Evolutionary conservation across 2,113 vertebrate species (phyloP), one percentile per base, ranked within the genome.

Genomic region (Sporophila hypoxantha): DNA sequence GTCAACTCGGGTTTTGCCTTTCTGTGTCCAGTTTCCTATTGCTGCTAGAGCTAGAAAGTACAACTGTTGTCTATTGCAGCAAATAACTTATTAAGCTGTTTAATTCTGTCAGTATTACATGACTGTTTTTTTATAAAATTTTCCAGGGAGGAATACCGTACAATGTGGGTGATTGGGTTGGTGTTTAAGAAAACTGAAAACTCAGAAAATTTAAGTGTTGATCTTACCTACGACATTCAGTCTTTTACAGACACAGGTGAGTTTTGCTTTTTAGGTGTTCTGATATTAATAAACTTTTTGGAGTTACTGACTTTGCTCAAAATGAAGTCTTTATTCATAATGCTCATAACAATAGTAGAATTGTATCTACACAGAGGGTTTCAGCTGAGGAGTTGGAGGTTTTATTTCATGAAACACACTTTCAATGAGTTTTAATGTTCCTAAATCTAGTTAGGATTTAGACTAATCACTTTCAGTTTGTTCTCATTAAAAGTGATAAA

Each of bases 101-200:
- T 39, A 52, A 10, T 61, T 79, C 17, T 78, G 26, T 37, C 41
- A 89, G 25, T 68, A n/a, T 85, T 73, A 70, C 12, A 13, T 82
- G 26, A 73, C 25, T 73, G 3, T 55, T 77, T n/a, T n/a, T 42
- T 14, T 59, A 2, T 73, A n/a, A 76, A 20, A n/a, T 93, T 93
- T 96, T 96, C 4, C 94, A 98, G 98, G 95, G 97, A 98, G 91
- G 97, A 98, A 90, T 98, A 97, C 82, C 97, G 97, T 91, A 98
- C 98, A 8, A 98, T 98, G 97, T 99, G 98, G 98, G 97, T 98
- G 83, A 99, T 98, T 91, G 98, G 98, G 57, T 96, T 99, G 82
- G 97, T 98, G 82, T 98, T 98, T 66, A 98, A 98, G 94, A 98
- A 98, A 96, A 97, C 97, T 5, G 98, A 99, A 94, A 98, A 98